Percentiles rank a stretch among this genome's conserved stretches.
Conservation (phyloP, 1,140 invertebrate genomes). For the Antheraea mylitta region DNA sequence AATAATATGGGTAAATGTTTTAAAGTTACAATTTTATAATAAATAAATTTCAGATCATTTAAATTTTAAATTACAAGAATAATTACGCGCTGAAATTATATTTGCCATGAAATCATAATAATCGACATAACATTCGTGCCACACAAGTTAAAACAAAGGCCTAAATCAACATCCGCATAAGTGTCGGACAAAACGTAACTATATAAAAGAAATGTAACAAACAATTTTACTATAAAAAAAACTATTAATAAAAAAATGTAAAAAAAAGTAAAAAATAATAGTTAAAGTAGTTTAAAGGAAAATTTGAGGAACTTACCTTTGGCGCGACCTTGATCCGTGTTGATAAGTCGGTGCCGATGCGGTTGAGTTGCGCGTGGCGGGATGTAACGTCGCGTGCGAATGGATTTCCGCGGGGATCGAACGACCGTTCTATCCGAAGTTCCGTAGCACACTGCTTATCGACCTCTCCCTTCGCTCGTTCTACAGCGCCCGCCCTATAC, state of each 20-base stretch:
- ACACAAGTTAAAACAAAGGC: too few relatives aligned
- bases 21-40: too few relatives aligned
- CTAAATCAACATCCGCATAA: too few relatives aligned
- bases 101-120: too few relatives aligned
- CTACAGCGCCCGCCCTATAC: conserved; percentile 38
- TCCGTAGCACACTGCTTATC: conserved; percentile 55
- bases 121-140: too few relatives aligned
- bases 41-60: too few relatives aligned
- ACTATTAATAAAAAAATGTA: not conserved
- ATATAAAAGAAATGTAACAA: too few relatives aligned
- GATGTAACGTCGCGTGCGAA: not conserved
- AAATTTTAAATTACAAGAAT: too few relatives aligned
- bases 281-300: not conserved
- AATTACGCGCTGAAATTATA: too few relatives aligned
- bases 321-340: conserved; percentile 11
- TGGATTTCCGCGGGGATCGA: not conserved
- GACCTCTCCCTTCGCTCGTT: conserved; percentile 50
- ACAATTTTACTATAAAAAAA: too few relatives aligned
- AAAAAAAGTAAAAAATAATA: not conserved
- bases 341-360: conserved; percentile 10
- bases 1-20: too few relatives aligned
- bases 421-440: conserved; percentile 25
- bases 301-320: conserved; percentile 3
- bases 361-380: conserved; percentile 15
- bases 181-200: too few relatives aligned